These are phyloP conservation scores for Drosophila quadrilineata DNA, from an alignment of 1,140 invertebrate genomes.

Conservation along the genomic window DNA sequence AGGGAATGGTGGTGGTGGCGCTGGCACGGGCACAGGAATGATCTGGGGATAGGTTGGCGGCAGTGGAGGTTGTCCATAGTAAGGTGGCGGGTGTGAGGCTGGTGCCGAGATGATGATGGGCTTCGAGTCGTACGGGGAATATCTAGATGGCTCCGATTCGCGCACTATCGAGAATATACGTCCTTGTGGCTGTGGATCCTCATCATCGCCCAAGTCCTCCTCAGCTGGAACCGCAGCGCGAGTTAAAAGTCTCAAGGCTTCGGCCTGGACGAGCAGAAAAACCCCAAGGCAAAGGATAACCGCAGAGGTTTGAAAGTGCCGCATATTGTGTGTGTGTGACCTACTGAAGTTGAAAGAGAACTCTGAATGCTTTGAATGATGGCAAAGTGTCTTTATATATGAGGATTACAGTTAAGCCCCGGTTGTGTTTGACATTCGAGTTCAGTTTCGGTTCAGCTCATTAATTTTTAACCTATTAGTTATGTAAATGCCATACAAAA, in stretches of 20 bases:
- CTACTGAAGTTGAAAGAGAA: conserved; percentile 12
- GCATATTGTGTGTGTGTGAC: conserved; percentile 21
- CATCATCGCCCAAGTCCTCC: conserved; percentile 4
- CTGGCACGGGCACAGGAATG: not conserved
- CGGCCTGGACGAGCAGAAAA: conserved; percentile 4
- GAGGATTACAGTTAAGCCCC: conserved; percentile 9
- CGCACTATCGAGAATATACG: conserved; percentile 17
- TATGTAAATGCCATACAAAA: conserved; percentile 16
- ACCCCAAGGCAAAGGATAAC: conserved; percentile 9
- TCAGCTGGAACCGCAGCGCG: not conserved
- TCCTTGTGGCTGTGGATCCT: conserved; percentile 23
- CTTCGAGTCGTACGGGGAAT: not conserved
- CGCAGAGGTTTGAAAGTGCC: not conserved
- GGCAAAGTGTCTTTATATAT: conserved; percentile 14
- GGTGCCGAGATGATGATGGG: conserved; percentile 9
- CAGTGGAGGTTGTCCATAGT: not conserved
- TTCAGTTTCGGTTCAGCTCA: conserved; percentile 9
- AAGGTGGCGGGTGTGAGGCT: not conserved
- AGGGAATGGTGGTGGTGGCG: not conserved
- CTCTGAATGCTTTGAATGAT: conserved; percentile 1
- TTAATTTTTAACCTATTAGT: conserved; percentile 19
- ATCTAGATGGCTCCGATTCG: not conserved
- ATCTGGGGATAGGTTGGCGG: not conserved
- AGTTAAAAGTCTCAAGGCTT: not conserved
- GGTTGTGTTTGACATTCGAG: not conserved